A percentile compares a stretch with the other conserved stretches of the same genome.
phyloP scores from a whole-genome alignment of 2,113 vertebrate species.

The Cyphomyrus plagiostoma region DNA sequence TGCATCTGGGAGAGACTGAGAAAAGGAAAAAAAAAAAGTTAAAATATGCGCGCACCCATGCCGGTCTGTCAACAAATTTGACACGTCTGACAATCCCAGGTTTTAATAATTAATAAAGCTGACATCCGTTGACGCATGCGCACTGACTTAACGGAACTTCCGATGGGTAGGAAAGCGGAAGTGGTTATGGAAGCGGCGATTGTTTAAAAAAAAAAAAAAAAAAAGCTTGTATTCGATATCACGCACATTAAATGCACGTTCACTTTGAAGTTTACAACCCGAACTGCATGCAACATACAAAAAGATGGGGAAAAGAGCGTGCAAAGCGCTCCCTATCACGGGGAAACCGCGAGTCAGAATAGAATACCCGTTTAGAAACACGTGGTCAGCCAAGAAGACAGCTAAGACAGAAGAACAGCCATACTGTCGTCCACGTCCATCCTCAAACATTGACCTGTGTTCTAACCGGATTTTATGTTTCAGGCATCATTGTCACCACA shows the following conservation, averaged over 20 bases:
- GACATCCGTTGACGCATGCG: background rate
- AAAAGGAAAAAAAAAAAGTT: background rate
- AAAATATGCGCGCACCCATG: background rate
- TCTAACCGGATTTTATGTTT: slow-evolving; percentile 31
- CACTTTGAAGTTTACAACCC: background rate
- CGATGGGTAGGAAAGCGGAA: background rate
- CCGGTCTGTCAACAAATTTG: background rate
- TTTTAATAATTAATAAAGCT: background rate
- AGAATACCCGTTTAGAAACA: background rate
- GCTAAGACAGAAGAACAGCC: background rate
- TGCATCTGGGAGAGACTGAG: background rate
- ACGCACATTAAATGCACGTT: slow-evolving; percentile 26
- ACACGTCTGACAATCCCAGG: background rate
- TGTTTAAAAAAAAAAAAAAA: background rate
- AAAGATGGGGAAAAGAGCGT: background rate
- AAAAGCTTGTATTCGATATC: slow-evolving; percentile 20
- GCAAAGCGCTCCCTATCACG: background rate
- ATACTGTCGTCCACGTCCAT: background rate
- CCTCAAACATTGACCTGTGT: background rate
- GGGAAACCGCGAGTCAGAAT: background rate
- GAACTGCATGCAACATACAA: background rate
- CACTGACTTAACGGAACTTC: background rate
- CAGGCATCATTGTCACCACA: slow-evolving; percentile 60
- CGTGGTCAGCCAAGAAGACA: background rate
- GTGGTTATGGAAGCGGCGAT: background rate